Conservation (phyloP, 35 echinoderm and acorn worm genomes). For the Nesometra sesokonis region DNA sequence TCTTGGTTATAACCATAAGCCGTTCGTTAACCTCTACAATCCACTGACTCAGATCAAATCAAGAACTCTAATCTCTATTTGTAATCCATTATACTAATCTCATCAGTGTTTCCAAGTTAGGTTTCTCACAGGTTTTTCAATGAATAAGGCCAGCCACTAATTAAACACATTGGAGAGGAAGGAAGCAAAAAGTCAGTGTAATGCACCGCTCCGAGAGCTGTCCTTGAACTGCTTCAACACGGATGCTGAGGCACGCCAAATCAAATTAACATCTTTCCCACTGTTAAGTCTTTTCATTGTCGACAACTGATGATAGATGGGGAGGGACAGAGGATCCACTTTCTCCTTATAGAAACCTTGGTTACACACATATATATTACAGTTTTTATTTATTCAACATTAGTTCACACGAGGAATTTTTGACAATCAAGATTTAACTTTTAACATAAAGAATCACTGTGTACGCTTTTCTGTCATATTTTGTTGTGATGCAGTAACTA, state of each 20-base stretch:
- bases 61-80: neutral
- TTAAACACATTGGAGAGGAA: neutral
- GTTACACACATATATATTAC: neutral
- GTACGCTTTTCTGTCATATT: too few relatives aligned
- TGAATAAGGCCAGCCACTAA: neutral
- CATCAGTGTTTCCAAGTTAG: neutral
- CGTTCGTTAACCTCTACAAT: too few relatives aligned
- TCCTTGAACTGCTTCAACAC: neutral
- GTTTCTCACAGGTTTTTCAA: neutral
- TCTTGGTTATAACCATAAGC: too few relatives aligned
- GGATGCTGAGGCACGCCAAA: neutral
- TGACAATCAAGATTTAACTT: too few relatives aligned
- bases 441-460: too few relatives aligned
- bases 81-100: neutral
- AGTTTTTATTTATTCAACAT: too few relatives aligned
- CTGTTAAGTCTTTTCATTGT: neutral
- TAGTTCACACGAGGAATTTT: too few relatives aligned
- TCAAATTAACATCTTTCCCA: neutral
- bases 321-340: neutral
- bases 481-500: too few relatives aligned
- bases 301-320: neutral
- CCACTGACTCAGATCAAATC: neutral
- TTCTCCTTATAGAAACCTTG: too few relatives aligned
- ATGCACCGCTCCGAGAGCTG: neutral
- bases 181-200: neutral